phyloP scores from a whole-genome alignment of 2,113 vertebrate species.

The Microtus montanus region DNA sequence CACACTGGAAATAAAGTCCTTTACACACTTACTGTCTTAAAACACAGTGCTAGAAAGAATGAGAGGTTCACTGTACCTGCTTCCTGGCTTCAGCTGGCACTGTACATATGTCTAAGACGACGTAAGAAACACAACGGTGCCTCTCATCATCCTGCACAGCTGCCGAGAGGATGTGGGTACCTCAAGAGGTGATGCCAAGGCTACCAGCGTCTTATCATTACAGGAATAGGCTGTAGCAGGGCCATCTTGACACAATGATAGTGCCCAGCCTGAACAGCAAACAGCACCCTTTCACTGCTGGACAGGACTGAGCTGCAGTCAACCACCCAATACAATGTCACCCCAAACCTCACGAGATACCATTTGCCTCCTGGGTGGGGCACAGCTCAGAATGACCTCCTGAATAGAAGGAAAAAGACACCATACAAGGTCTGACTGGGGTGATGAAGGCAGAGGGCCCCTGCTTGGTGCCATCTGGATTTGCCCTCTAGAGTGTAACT shows the following conservation, averaged over 20 bases:
- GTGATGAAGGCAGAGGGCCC: not conserved
- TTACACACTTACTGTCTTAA: not conserved
- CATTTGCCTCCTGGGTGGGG: not conserved
- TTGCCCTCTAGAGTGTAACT: not conserved
- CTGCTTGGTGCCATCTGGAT: fast-evolving
- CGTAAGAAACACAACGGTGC: not conserved
- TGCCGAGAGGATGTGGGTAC: not conserved
- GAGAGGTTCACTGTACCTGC: not conserved
- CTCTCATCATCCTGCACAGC: no score
- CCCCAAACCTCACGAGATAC: not conserved
- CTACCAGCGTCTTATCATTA: not conserved
- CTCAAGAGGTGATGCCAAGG: not conserved
- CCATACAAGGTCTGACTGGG: not conserved
- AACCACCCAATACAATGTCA: fast-evolving
- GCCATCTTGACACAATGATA: not conserved
- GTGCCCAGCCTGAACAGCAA: not conserved
- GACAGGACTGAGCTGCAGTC: not conserved
- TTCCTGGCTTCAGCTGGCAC: not conserved
- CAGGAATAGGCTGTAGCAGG: not conserved
- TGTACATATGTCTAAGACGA: not conserved
- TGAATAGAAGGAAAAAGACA: not conserved
- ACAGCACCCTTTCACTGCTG: not conserved
- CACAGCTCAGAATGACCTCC: not conserved
- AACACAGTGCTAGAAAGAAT: not conserved
- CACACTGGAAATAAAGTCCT: not conserved